Conservation (phyloP, 2,888 invertebrate genomes). For the Dinocampus coccinellae region DNA sequence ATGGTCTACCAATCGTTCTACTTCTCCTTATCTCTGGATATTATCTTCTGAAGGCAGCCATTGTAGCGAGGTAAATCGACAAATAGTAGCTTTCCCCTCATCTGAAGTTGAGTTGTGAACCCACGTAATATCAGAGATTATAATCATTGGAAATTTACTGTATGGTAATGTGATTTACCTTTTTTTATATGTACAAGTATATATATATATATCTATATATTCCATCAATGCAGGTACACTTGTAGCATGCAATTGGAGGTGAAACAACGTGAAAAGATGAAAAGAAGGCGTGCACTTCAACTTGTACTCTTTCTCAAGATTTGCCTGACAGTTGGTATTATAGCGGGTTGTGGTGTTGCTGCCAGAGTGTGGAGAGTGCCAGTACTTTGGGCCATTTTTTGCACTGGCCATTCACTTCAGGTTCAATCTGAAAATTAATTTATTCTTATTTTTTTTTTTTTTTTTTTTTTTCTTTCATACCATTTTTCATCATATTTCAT, state of each 20-base stretch:
- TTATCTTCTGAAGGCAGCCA: slow-evolving; percentile 72
- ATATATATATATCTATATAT: not conserved
- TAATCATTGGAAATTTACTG: not conserved
- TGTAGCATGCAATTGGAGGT: slow-evolving; percentile 75
- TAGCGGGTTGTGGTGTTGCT: slow-evolving; percentile 67
- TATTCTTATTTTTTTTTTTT: not conserved
- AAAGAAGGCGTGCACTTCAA: slow-evolving; percentile 73
- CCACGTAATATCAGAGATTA: slow-evolving; percentile 1
- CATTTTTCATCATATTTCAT: too few relatives aligned
- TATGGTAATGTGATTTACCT: not conserved
- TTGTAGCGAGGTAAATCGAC: slow-evolving; percentile 69
- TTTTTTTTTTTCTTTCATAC: too few relatives aligned
- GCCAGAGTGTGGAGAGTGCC: slow-evolving; percentile 64
- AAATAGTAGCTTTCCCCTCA: slow-evolving; percentile 10
- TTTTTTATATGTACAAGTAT: not conserved
- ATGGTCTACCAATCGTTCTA: slow-evolving; percentile 71
- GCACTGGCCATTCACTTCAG: slow-evolving; percentile 66
- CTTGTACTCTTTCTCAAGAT: slow-evolving; percentile 75
- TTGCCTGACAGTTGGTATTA: slow-evolving; percentile 69
- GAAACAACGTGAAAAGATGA: slow-evolving; percentile 74
- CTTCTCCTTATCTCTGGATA: slow-evolving; percentile 70
- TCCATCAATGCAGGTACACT: slow-evolving; percentile 68
- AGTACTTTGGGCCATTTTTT: slow-evolving; percentile 65
- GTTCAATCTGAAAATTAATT: slow-evolving; percentile 45
- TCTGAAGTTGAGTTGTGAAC: not conserved